These are phyloP conservation scores for Malaclemys terrapin DNA, from an alignment of 2,113 vertebrate genomes.

Conservation along the genomic window DNA sequence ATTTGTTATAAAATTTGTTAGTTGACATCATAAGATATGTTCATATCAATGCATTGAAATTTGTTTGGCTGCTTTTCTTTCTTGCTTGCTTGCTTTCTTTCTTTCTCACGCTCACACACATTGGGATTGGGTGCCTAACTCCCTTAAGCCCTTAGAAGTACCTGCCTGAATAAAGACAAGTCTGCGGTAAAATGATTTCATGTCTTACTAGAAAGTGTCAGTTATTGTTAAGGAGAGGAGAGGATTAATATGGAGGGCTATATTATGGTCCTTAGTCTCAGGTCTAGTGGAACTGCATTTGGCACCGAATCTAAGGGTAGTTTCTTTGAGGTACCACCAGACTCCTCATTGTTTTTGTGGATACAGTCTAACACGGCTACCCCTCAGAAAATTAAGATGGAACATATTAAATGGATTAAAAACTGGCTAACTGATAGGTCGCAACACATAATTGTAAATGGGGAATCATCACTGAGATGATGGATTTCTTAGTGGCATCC, in stretches of 20 bases:
- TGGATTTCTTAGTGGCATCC: too few relatives aligned
- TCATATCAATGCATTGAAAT: neutral
- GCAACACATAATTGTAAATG: too few relatives aligned
- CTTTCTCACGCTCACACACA: neutral
- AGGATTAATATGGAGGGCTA: neutral
- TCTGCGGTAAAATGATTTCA: neutral
- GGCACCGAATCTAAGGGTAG: neutral
- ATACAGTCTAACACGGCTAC: too few relatives aligned
- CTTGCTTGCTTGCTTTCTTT: neutral
- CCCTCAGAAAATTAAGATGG: too few relatives aligned
- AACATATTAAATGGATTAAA: too few relatives aligned
- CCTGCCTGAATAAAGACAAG: neutral
- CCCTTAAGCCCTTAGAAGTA: neutral
- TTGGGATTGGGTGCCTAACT: neutral
- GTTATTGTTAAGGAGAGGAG: neutral
- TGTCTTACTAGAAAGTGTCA: neutral
- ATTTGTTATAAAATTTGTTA: neutral
- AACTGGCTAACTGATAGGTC: too few relatives aligned
- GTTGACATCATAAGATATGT: neutral
- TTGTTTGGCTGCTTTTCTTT: neutral
- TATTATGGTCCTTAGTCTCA: neutral
- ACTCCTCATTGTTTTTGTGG: too few relatives aligned
- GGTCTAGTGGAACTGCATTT: neutral
- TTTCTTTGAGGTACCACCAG: neutral
- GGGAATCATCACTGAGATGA: too few relatives aligned